Percentiles rank a stretch among this genome's conserved stretches.
Evolutionary conservation across 2,113 vertebrate species (phyloP).

Genomic region (Mormyrus iriodes): DNA sequence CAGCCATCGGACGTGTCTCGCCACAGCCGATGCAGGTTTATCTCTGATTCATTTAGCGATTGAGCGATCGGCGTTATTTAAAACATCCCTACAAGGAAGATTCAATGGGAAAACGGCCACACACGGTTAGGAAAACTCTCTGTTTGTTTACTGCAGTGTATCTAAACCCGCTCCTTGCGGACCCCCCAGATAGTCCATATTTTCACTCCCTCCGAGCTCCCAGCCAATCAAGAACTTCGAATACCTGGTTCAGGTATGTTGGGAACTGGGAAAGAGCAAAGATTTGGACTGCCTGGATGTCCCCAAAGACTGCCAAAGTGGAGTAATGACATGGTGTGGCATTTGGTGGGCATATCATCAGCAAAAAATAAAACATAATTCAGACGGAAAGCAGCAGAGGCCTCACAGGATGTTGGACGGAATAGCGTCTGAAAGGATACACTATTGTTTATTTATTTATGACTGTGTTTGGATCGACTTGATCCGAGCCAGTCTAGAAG

Average conservation of each 20-base stretch:
- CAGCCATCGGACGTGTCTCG: not conserved
- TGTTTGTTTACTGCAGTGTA: not conserved
- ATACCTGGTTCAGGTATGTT: not conserved
- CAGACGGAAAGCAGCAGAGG: not conserved
- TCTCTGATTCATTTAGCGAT: not conserved
- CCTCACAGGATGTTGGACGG: not conserved
- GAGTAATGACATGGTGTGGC: not conserved
- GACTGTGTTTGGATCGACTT: not conserved
- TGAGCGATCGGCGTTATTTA: not conserved
- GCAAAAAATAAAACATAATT: not conserved
- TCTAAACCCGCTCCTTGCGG: not conserved
- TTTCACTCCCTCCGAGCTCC: not conserved
- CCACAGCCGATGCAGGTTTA: not conserved
- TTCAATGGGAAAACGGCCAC: not conserved
- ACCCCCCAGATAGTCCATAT: not conserved
- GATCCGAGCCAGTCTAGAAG: not conserved
- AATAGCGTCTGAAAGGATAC: not conserved
- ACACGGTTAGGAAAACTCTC: not conserved
- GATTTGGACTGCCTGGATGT: not conserved
- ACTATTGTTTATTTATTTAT: not conserved
- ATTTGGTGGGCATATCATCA: not conserved
- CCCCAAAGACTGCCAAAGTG: not conserved
- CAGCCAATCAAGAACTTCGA: not conserved
- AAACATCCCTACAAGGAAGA: not conserved
- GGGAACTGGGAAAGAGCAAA: not conserved